A percentile compares a stretch with the other conserved stretches of the same genome.
Evolutionary conservation across 2,888 invertebrate species (phyloP).

Genomic region (Drosophila algonquin): DNA sequence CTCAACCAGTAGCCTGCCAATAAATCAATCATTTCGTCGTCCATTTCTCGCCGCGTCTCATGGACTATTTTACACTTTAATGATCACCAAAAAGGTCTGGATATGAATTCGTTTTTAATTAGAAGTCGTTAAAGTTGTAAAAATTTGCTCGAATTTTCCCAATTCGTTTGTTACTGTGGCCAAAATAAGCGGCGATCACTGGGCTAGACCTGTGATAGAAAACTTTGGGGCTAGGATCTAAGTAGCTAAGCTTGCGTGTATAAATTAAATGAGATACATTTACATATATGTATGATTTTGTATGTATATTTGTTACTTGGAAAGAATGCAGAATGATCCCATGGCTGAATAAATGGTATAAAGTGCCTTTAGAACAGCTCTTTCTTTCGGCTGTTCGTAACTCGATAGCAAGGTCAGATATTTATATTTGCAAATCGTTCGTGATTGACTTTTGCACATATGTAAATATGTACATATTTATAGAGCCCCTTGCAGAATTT

Average conservation of each 20-base stretch:
- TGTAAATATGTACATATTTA: conserved; percentile 25
- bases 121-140: conserved; percentile 77
- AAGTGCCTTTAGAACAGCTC: conserved; percentile 7
- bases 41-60: conserved; percentile 50
- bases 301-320: background rate
- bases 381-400: conserved; percentile 22
- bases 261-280: background rate
- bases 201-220: conserved; percentile 2
- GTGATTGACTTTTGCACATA: conserved; percentile 23
- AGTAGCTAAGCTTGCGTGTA: background rate
- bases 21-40: conserved; percentile 71
- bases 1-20: conserved; percentile 48
- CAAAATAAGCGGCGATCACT: conserved; percentile 10
- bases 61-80: conserved; percentile 75
- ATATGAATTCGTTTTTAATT: conserved; percentile 74
- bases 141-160: conserved; percentile 66
- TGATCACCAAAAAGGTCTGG: conserved; percentile 67
- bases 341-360: conserved; percentile 1
- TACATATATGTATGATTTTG: background rate
- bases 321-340: background rate
- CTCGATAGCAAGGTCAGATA: conserved; percentile 27
- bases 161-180: conserved; percentile 37
- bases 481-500: conserved; percentile 17
- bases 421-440: conserved; percentile 29
- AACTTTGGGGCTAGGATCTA: background rate